These are phyloP conservation scores for Aurelia sp. DNA, from an alignment of 30 jellyfish, hydroid and myxozoan genomes.

Conservation along the genomic window DNA sequence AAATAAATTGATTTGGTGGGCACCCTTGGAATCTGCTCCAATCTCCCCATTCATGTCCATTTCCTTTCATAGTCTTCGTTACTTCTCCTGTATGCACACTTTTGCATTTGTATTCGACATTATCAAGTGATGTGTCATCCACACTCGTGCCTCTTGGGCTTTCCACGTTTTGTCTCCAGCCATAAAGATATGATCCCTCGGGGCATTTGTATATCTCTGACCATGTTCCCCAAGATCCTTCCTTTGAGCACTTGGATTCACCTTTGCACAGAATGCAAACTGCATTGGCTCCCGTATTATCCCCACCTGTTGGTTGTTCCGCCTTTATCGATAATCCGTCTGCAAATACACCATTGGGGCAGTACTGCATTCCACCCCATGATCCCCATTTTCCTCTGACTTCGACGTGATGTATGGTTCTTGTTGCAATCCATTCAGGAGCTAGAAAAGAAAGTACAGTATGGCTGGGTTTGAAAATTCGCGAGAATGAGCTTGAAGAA, in stretches of 20 bases:
- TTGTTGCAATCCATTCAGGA: constrained; percentile 6
- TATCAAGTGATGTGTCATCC: constrained; percentile 42
- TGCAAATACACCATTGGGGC: constrained; percentile 46
- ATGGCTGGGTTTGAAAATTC: too few species aligned
- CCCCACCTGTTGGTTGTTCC: not conserved
- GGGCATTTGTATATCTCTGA: constrained; percentile 7
- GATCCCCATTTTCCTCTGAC: constrained; percentile 12
- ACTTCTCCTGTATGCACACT: constrained; percentile 10
- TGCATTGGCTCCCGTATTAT: constrained; percentile 5
- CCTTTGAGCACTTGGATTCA: constrained; percentile 19
- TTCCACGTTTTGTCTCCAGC: constrained; percentile 58
- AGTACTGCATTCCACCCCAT: constrained; percentile 47
- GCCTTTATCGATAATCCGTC: constrained; percentile 15
- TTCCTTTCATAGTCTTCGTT: constrained; percentile 1
- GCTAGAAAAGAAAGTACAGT: not conserved
- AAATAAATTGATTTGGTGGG: constrained; percentile 2
- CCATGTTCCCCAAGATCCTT: constrained; percentile 46
- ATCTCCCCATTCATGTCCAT: constrained; percentile 6
- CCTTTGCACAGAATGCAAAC: not conserved
- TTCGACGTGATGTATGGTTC: not conserved
- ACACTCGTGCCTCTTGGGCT: too few species aligned
- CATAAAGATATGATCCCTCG: constrained; percentile 17
- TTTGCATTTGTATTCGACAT: constrained; percentile 56
- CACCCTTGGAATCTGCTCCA: constrained; percentile 13
- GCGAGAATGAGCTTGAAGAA: too few species aligned